Evolutionary conservation across 2,888 invertebrate genomes (phyloP).

Genomic region (Cheilosia vernalis): DNA sequence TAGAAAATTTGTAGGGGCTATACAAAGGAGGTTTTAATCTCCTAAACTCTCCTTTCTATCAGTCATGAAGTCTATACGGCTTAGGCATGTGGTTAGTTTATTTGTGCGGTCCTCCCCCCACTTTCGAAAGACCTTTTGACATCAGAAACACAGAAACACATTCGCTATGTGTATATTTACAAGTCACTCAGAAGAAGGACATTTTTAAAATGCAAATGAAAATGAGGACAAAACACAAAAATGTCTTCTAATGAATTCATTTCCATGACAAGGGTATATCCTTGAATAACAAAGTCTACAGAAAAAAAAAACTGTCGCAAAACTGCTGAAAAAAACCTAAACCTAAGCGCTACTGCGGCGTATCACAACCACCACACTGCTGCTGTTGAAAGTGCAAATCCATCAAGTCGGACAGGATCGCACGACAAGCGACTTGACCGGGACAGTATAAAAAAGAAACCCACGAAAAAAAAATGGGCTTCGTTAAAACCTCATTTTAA

Average conservation of each 20-base stretch:
- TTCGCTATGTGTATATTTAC: background rate
- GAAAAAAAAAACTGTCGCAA: constrained; percentile 1
- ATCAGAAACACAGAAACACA: constrained; percentile 29
- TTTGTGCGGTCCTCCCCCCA: constrained; percentile 3
- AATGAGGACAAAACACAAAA: constrained; percentile 64
- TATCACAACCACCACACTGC: constrained; percentile 51
- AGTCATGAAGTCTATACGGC: constrained; percentile 61
- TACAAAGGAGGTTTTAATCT: constrained; percentile 44
- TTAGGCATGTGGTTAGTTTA: constrained; percentile 58
- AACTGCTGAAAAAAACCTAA: constrained; percentile 26
- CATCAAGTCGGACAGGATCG: constrained; percentile 72
- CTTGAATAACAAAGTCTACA: constrained; percentile 67
- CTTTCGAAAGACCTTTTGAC: constrained; percentile 15
- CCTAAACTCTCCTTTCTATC: constrained; percentile 58
- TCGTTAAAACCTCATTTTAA: constrained; percentile 75
- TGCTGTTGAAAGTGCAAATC: constrained; percentile 66
- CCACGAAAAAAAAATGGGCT: constrained; percentile 54
- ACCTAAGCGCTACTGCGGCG: constrained; percentile 42
- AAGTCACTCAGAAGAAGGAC: constrained; percentile 26
- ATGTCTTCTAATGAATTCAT: constrained; percentile 71
- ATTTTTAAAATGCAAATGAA: constrained; percentile 47
- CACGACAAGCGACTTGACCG: constrained; percentile 73
- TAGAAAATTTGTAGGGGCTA: constrained; percentile 32
- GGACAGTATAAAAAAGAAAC: constrained; percentile 47
- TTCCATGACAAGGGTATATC: constrained; percentile 71